Percentiles rank a stretch among this genome's conserved stretches.
Conservation (phyloP, 1,140 invertebrate species). For the Diorhabda elongata region DNA sequence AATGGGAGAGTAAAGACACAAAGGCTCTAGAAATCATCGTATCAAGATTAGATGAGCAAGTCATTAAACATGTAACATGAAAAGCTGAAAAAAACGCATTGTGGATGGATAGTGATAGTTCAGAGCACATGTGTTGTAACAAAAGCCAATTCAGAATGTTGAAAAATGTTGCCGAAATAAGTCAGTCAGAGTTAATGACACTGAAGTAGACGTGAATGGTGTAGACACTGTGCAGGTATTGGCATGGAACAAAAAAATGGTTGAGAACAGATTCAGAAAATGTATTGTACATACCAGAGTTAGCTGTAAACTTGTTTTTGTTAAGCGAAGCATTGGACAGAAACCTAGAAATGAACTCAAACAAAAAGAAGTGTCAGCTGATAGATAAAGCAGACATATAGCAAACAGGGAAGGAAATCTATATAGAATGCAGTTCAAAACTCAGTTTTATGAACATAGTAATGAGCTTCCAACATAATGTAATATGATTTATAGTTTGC, state of each 20-base stretch:
- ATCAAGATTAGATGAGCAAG: too few species aligned
- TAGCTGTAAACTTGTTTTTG: conserved; percentile 9
- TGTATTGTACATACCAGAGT: neutral
- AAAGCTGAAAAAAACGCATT: neutral
- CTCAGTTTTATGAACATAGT: neutral
- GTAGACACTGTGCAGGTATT: neutral
- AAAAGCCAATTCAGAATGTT: neutral
- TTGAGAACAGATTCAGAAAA: neutral
- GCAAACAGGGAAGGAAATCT: conserved; percentile 4
- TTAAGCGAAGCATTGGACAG: conserved; percentile 3
- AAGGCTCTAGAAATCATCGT: too few species aligned
- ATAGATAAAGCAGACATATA: neutral
- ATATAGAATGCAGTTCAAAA: conserved; percentile 7
- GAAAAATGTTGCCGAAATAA: too few species aligned
- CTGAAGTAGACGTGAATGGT: neutral
- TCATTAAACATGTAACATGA: too few species aligned
- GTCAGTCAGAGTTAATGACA: neutral
- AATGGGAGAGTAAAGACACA: too few species aligned
- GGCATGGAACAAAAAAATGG: neutral
- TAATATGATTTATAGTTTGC: neutral
- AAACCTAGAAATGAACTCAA: neutral
- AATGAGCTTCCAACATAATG: neutral
- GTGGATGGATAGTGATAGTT: neutral
- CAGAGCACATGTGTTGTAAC: neutral
- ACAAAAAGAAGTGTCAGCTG: neutral